phyloP scores from a whole-genome alignment of 2,113 vertebrate genomes.

The Trematocara zebra region DNA sequence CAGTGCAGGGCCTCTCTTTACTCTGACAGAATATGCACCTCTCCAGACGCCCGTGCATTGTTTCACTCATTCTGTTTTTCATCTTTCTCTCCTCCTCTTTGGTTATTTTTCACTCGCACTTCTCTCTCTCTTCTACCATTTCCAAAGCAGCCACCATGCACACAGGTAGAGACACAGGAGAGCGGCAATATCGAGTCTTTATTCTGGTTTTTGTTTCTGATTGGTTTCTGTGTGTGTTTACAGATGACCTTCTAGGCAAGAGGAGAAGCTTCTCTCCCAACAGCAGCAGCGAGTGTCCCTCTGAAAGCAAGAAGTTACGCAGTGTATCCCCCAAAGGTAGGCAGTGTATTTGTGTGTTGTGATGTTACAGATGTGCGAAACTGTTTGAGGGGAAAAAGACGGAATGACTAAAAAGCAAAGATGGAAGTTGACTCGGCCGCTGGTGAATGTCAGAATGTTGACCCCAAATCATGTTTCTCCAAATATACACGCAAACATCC shows the following conservation, averaged over 20 bases:
- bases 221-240: constrained; percentile 25
- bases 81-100: constrained; percentile 12
- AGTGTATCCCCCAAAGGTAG: constrained; percentile 91
- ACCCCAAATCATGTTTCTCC: not conserved
- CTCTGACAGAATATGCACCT: constrained; percentile 57
- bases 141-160: constrained; percentile 19
- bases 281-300: constrained; percentile 89
- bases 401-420: not conserved
- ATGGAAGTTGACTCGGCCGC: not conserved
- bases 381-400: not conserved
- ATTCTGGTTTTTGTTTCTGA: not conserved
- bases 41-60: constrained; percentile 58
- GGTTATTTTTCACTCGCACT: not conserved
- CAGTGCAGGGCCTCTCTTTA: constrained; percentile 44
- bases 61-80: constrained; percentile 39
- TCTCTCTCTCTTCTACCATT: not conserved
- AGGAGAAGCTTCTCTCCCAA: constrained; percentile 87
- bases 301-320: constrained; percentile 88
- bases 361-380: not conserved
- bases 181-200: not conserved
- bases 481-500: not conserved
- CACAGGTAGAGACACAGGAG: constrained; percentile 2
- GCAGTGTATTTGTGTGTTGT: not conserved
- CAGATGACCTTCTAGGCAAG: constrained; percentile 91
- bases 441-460: not conserved